Evolutionary conservation across 2,113 vertebrate genomes (phyloP), one percentile per base, ranked within the genome.

Genomic region (Arenaria interpres): DNA sequence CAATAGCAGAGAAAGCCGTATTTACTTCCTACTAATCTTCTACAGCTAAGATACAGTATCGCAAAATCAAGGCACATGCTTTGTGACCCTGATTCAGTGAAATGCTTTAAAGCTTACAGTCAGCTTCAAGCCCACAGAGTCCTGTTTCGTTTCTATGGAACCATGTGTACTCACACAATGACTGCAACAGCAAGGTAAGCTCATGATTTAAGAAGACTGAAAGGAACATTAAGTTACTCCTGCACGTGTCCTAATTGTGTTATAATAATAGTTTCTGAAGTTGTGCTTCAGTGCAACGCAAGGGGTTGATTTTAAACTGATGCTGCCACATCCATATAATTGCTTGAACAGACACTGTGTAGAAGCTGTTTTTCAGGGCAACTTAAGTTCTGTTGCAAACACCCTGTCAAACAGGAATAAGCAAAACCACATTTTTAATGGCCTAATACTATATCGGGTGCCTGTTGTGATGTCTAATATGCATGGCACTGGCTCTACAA

Each of bases 141-240:
- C 41, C 37, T 2, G 2, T 46, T 66, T 81, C 33, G 45, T 43
- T 81, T 87, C 66, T 12, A 7, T 4, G 25, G 51, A 41, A 35
- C 35, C 30, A 39, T 1, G 1, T 2, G 4, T 41, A 41, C 13
- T 73, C 5, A 2, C 72, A 88, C 43, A 63, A 6, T 0, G 1
- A 95, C 67, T 20, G 22, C 14, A 64, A 89, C 62, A 57, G 13
- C 59, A 80, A 90, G 24, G 39, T 13, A 57, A 83, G 41, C 41
- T 39, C 33, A 71, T 23, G 13, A 57, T 78, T 71, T 35, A 53
- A 57, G 18, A 79, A n/a, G 22, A 48, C 23, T 17, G 14, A 71
- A 78, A 77, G 18, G 37, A 80, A 48, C 5, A 39, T 28, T 12
- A 43, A 27, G 14, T 25, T 50, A 83, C 7, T 11, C 39, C 21